Evolutionary conservation across 2,888 invertebrate genomes (phyloP), one percentile per base, ranked within the genome.

Genomic region (Creontiades dilutus): DNA sequence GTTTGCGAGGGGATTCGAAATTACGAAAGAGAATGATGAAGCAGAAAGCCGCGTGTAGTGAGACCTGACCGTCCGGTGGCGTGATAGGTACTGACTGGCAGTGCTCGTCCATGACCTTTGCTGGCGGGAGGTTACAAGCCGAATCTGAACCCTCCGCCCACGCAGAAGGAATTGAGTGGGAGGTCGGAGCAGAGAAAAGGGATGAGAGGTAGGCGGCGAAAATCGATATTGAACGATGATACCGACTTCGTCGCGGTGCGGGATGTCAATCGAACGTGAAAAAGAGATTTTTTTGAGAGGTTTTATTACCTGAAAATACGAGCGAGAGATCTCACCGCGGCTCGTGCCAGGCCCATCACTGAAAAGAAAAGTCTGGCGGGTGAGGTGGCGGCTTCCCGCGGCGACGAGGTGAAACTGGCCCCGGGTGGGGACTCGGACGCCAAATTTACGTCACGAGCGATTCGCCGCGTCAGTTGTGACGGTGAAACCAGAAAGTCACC

Each of bases 301-400:
- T 27, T 47, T 37, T n/a, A 37, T 55, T 85, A 85, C 85, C 85
- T 90, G 90, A 90, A 68, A 76, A 90, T 76, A 37, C 90, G 87
- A 61, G 89, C 88, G 23, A 90, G 75, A 27, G 85, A 84, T 78
- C 90, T 80, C 68, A 90, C 89, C 47, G 85, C 90, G 28, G 89
- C 90, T 16, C 90, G 84, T 27, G 85, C 89, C 57, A 85, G 78
- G 13, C 89, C 85, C 90, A 90, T 90, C 55, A 85, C 90, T 85
- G 85, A 46, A 27, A 61, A 61, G 37, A 47, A 27, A 80, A 47
- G 23, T 5, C 52, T 19, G 85, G 47, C 37, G 85, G 12, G 16
- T 13, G 16, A 46, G 37, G 84, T 75, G 89, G 47, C 68, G 16
- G 80, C 28, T 16, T 1, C 28, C 23, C 19, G 46, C 55, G 82